Conservation (phyloP, 1,140 invertebrate species). For the Aphidius ervi region DNA sequence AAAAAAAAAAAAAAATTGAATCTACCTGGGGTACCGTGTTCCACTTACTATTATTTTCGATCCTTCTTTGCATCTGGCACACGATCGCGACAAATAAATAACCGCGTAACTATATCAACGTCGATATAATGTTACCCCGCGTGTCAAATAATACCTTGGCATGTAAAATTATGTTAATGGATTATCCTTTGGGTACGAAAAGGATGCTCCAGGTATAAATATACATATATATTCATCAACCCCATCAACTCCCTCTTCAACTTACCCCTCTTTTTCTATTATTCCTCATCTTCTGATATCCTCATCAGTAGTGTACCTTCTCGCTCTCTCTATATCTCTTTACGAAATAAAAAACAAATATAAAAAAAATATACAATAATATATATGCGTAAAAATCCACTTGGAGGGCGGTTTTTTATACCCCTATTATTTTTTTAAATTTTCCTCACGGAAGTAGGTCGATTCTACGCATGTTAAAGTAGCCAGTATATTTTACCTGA, state of each 20-base stretch:
- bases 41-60: conserved; percentile 41
- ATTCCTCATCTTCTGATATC: no score
- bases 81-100: conserved; percentile 13
- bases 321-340: no score
- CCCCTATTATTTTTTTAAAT: conserved; percentile 24
- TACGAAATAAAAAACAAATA: no score
- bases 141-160: conserved; percentile 41
- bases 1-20: no score
- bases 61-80: conserved; percentile 52
- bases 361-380: no score
- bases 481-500: conserved; percentile 22
- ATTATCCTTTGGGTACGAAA: conserved; percentile 46
- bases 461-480: conserved; percentile 25
- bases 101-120: not conserved
- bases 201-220: conserved; percentile 31
- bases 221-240: not conserved
- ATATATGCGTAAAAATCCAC: no score
- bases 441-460: conserved; percentile 35
- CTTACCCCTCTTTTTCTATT: no score
- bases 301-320: no score
- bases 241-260: no score
- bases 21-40: conserved; percentile 14
- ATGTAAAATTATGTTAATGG: conserved; percentile 57
- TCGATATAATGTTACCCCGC: conserved; percentile 44
- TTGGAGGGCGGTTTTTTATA: conserved; percentile 12